Percentiles rank a stretch among this genome's conserved stretches.
phyloP scores from a whole-genome alignment of 1,140 invertebrate species.

The Drosophila kanapiae region DNA sequence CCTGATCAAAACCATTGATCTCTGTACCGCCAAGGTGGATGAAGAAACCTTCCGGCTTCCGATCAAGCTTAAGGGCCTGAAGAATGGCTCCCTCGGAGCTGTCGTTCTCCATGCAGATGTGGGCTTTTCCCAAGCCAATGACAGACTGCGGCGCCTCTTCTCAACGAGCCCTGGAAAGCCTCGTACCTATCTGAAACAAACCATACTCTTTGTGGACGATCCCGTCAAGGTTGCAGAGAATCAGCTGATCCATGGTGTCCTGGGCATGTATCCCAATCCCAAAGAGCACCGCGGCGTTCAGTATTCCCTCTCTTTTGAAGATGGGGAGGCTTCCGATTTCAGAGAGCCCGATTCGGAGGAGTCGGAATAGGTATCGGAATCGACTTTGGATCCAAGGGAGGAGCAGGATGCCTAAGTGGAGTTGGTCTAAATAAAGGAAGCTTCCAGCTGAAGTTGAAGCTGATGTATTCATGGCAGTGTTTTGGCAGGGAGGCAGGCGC shows the following conservation, averaged over 20 bases:
- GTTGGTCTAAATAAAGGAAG: slow-evolving; percentile 48
- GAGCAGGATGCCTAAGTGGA: not conserved
- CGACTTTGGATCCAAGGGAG: not conserved
- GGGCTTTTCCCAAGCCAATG: slow-evolving; percentile 1
- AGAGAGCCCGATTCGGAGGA: too few relatives aligned
- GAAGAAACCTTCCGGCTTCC: slow-evolving; percentile 16
- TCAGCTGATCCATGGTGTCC: slow-evolving; percentile 26
- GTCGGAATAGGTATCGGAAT: not conserved
- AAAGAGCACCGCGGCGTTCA: slow-evolving; percentile 28
- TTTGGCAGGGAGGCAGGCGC: slow-evolving; percentile 25
- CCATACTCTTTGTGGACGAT: slow-evolving; percentile 19
- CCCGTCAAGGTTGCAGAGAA: slow-evolving; percentile 1
- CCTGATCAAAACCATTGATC: slow-evolving; percentile 20
- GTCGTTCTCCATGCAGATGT: slow-evolving; percentile 42
- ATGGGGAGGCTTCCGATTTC: not conserved
- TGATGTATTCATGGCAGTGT: slow-evolving; percentile 74
- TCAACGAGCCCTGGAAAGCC: slow-evolving; percentile 34
- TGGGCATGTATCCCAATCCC: slow-evolving; percentile 29
- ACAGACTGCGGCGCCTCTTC: slow-evolving; percentile 19
- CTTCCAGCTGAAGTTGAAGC: slow-evolving; percentile 5
- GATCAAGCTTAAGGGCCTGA: slow-evolving; percentile 11
- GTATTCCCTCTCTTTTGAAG: slow-evolving; percentile 25
- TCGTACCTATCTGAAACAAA: slow-evolving; percentile 47
- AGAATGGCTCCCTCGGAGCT: slow-evolving; percentile 12
- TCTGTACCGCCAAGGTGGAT: slow-evolving; percentile 1